Base-by-base conservation (phyloP, 2,113 vertebrate genomes). In the Neoarius graeffei region DNA sequence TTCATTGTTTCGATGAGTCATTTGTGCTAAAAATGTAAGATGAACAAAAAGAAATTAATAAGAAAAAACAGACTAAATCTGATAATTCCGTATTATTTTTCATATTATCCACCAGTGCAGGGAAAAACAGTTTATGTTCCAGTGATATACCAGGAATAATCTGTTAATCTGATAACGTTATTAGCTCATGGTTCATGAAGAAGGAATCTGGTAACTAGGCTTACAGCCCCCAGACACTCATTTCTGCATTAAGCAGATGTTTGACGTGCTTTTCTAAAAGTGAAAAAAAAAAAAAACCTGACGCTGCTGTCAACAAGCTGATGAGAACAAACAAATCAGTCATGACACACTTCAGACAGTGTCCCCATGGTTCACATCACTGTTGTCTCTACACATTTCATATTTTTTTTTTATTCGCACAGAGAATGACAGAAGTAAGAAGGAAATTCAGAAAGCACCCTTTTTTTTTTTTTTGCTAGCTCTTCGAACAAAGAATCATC, bases 241-340 rank as follows among this genome's bases (percentile, higher is more conserved):
- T 76, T 30, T 25, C 50, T 87, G 48, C 76, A 27, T 54, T 64
- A 62, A 83, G 85, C 52, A 11, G 80, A 85, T 64, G 67, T 82
- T 52, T 73, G 27, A 23, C 30, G n/a, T 57, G 69, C 85, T 86
- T 83, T 77, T 14, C 25, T 52, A 79, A 80, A 87, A 67, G 77
- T 69, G 80, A 86, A 88, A 88, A 67, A 42, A 42, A 42, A 42
- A 42, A 0, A 42, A 42, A 42, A 42, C 35, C 35, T 23, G 80
- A 56, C 80, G 14, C 73, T 73, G 87, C 81, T 88, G 66, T 83
- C 71, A 86, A 71, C 50, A 59, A 77, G 80, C 23, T 84, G 85
- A 84, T 85, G 76, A 81, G 79, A 88, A 52, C 74, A 90, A 87
- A 90, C 85, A 56, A 85, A 86, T 90, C 85, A 89, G 87, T 90